Evolutionary conservation across 2,113 vertebrate species (phyloP), one percentile per base, ranked within the genome.

Genomic region (Scomber colias): DNA sequence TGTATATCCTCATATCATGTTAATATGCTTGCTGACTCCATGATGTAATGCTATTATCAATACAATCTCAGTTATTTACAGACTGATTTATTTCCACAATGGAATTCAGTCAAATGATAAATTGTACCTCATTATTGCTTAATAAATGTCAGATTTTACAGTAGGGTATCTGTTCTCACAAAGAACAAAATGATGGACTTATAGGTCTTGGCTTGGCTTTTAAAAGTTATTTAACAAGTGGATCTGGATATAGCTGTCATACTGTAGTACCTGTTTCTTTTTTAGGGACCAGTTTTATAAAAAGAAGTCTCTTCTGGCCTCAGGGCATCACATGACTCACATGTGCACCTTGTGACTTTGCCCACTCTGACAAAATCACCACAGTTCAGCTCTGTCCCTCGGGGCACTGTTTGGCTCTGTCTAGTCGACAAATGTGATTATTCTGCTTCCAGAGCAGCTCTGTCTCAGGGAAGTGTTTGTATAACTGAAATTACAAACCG

Each of bases 391-490:
- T 67, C 17, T 2, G 44, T 71, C 81, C 77, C 84, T 7, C 4
- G 49, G 68, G 78, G 24, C 8, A 50, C 11, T 2, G 11, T 64
- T 56, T 84, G 80, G 81, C 77, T 73, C 73, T 72, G 60, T 62
- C 71, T 45, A 9, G 46, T 70, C 44, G 16, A 85, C 79, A 81
- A 81, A 90, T 78, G 84, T 60, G 70, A 85, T 83, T 83, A 79
- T 60, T 66, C 30, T 62, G 59, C 73, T 68, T 54, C 76, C 59
- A 19, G 67, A 65, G 64, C 61, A 44, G 72, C 60, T 62, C 67
- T 60, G 75, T 80, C 59, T 60, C 72, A 13, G 45, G 49, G 46
- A 40, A 69, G 35, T 73, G 50, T 77, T 75, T 61, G 51, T 51
- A 48, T 60, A 46, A 65, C 45, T 40, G 19, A 60, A 50, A 81